Base-by-base conservation (phyloP, 2,888 invertebrate genomes). In the Actias luna region DNA sequence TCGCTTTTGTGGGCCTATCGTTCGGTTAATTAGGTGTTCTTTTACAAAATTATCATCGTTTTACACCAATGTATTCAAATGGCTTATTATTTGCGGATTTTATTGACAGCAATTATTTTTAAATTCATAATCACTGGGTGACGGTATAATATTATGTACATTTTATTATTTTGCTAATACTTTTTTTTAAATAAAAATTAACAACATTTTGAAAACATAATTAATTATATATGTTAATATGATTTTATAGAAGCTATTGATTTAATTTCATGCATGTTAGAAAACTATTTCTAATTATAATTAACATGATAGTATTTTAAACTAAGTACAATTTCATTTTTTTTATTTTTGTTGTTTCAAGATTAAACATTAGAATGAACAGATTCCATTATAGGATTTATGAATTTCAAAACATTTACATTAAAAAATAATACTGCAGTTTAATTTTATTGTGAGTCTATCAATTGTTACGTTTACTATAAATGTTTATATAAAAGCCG, bases 1-100 rank as follows among this genome's bases (percentile, higher is more conserved):
- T 90, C 82, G 91, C 91, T 92, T 92, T 74, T 89, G 88, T 91
- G 84, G 80, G 83, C 86, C 79, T 79, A 82, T 78, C 83, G 79
- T 83, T 77, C 74, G 84, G 85, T 85, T 55, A 29, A 29, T 29
- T 55, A 55, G 55, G 55, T 36, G 58, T 58, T 58, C 79, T 87
- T 80, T 78, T 77, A 67, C 65, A 76, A 73, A 77, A 74, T 73
- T 73, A 71, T 76, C 71, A 73, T 73, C 69, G 59, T 59, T 57
- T 59, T 27, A 42, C 16, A 27, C n/a, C 39, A 42, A 59, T 52
- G 16, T 27, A 25, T 52, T 52, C 27, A 59, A 59, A 29, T 59
- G 59, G 59, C 39, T 59, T 36, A 59, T 59, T 8, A 33, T 29
- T 31, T 27, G 31, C 18, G 31, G 18, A 57, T 29, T 31, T 29